Evolutionary conservation across 2,797 vertebrate genomes (phyloP).

Genomic region (Arnoldichthys spilopterus): DNA sequence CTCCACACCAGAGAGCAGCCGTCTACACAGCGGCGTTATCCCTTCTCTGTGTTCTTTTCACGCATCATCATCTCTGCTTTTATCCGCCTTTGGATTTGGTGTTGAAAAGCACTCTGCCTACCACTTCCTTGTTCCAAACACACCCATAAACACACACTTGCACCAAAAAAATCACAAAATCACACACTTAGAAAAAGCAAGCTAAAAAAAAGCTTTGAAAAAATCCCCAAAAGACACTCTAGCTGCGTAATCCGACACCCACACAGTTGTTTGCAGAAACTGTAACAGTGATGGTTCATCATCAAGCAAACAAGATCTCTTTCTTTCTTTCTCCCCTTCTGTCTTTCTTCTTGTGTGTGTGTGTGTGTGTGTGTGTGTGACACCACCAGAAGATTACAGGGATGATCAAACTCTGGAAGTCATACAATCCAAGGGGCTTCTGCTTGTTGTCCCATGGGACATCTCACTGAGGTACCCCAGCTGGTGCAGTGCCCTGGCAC

Average conservation of each 20-base stretch:
- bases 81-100: conserved; percentile 23
- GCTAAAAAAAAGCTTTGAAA: conserved; percentile 9
- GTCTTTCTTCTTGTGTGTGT: neutral
- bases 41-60: conserved; percentile 24
- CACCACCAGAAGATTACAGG: neutral
- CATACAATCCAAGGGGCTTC: neutral
- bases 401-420: neutral
- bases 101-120: conserved; percentile 31
- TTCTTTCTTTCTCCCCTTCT: neutral
- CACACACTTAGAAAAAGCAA: conserved; percentile 19
- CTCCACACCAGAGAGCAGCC: conserved; percentile 17
- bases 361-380: neutral
- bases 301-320: conserved; percentile 5
- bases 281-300: conserved; percentile 1
- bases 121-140: conserved; percentile 11
- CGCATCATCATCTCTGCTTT: conserved; percentile 32
- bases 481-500: neutral
- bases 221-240: conserved; percentile 21
- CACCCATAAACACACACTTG: conserved; percentile 22
- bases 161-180: conserved; percentile 21
- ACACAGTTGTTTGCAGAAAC: conserved; percentile 20
- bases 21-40: conserved; percentile 33
- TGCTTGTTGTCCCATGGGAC: neutral
- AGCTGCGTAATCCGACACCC: conserved; percentile 31
- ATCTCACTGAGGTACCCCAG: neutral